Evolutionary conservation across 2,113 vertebrate genomes (phyloP), one percentile per base, ranked within the genome.

Genomic region (Patagioenas fasciata): DNA sequence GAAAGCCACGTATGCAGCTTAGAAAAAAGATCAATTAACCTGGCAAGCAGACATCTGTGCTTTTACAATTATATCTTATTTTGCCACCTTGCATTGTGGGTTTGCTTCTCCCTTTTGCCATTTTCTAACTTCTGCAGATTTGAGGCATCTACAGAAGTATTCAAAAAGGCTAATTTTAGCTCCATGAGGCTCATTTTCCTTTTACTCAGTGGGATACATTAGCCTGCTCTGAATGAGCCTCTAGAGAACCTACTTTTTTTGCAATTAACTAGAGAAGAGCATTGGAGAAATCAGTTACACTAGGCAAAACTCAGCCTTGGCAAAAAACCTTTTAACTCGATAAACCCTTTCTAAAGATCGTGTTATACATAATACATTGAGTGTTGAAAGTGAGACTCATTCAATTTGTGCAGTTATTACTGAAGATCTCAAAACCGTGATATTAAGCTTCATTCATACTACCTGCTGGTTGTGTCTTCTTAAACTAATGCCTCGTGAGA

Each of bases 271-370:
- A 48, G 31, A 58, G 65, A 72, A 90, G 29, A 62, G 80, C 2
- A 0, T 20, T 31, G 58, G 62, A 91, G 74, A 93, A 75, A 91
- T 80, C 40, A 77, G 85, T 82, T 56, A 85, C 42, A 72, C 3
- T 4, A 91, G 34, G 61, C 61, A 93, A 91, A 91, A 85, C 11
- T n/a, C 66, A 80, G 26, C 36, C 53, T 48, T n/a, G 40, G 69
- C 64, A 92, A 94, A 93, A 78, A 10, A 18, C 40, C 73, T 81
- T 94, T 95, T 88, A 91, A 65, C 89, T 87, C 48, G 34, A 71
- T 38, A 85, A 75, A 93, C 74, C 36, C 77, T 51, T 82, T 80
- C 69, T 44, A 58, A 38, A 80, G 79, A 86, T 60, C 3, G 4
- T 50, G 53, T 82, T 70, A 82, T 79, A 58, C 82, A 73, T 70